Base-by-base conservation (phyloP, 1,140 invertebrate genomes). In the Drosophila nannoptera region DNA sequence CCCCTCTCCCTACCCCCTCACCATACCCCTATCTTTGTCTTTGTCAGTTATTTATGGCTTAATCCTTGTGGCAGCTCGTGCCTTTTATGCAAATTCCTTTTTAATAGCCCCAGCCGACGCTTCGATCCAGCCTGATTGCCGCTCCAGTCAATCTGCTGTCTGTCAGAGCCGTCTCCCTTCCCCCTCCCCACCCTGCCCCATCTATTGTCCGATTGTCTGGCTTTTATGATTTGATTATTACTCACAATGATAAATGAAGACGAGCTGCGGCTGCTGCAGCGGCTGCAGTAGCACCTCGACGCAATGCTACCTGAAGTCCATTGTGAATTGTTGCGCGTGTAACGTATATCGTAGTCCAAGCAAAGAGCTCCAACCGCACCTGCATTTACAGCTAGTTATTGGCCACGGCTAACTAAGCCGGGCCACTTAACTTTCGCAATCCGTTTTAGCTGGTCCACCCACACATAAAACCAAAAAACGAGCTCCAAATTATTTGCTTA, bases 231-330 rank as follows among this genome's bases (percentile, higher is more conserved):
- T 87, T 81, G 71, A 81, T 86, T 81, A 81, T 87, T 86, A 86
- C 87, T 87, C 78, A 87, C 87, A 86, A 77, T 86, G 77, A 77
- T 81, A 86, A 86, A 81, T 81, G 81, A 77, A 86, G 81, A 77
- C 77, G 82, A 69, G 75, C 50, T 22, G 5, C 52, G n/a, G n/a
- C n/a, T n/a, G n/a, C n/a, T n/a, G 49, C 69, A 81, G 56, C 7
- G 29, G 45, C 45, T 86, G 77, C 81, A 86, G 81, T 81, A 86
- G 81, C 81, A 77, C 75, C 81, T 86, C 75, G 71, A 76, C 60
- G 45, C 66, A 53, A 73, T 54, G 78, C 78, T 83, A 83, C 78
- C 80, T 76, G 73, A 75, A 68, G n/a, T 54, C 45, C 50, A 54
- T 29, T n/a, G 14, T 64, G 46, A 59, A 59, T 55, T 52, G 32